Evolutionary conservation across 2,113 vertebrate species (phyloP).

Genomic region (Salminus brasiliensis): DNA sequence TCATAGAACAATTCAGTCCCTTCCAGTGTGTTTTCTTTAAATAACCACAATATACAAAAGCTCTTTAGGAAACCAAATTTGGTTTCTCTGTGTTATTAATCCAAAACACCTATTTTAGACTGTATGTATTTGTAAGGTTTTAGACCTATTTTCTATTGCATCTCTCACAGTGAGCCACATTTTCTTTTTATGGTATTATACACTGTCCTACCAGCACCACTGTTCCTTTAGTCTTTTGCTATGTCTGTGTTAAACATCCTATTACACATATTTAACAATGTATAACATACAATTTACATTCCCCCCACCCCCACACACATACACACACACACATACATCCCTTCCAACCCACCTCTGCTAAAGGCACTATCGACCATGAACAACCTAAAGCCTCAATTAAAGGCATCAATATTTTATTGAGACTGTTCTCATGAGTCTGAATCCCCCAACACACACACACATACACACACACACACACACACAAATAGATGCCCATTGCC

Average conservation of each 20-base stretch:
- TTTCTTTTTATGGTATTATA: not conserved
- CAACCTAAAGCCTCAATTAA: conserved; percentile 79
- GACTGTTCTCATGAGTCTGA: conserved; percentile 65
- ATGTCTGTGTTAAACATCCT: conserved; percentile 64
- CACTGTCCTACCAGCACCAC: conserved; percentile 1
- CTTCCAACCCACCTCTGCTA: conserved; percentile 51
- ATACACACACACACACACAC: not conserved
- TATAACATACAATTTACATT: conserved; percentile 71
- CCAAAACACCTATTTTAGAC: too few species aligned
- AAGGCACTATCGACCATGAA: conserved; percentile 70
- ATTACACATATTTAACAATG: conserved; percentile 69
- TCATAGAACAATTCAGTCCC: too few species aligned
- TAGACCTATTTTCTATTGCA: too few species aligned
- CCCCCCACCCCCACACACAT: conserved; percentile 49
- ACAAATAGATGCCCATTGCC: not conserved
- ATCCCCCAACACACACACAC: not conserved
- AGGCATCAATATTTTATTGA: conserved; percentile 78
- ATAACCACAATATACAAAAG: too few species aligned
- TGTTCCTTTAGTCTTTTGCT: conserved; percentile 56
- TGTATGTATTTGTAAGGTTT: too few species aligned
- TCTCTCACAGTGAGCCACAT: not conserved
- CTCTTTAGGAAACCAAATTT: too few species aligned
- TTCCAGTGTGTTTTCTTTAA: too few species aligned
- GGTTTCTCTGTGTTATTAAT: too few species aligned
- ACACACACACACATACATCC: conserved; percentile 48